phyloP scores from a whole-genome alignment of 2,797 vertebrate species.

The Neoniphon sammara region DNA sequence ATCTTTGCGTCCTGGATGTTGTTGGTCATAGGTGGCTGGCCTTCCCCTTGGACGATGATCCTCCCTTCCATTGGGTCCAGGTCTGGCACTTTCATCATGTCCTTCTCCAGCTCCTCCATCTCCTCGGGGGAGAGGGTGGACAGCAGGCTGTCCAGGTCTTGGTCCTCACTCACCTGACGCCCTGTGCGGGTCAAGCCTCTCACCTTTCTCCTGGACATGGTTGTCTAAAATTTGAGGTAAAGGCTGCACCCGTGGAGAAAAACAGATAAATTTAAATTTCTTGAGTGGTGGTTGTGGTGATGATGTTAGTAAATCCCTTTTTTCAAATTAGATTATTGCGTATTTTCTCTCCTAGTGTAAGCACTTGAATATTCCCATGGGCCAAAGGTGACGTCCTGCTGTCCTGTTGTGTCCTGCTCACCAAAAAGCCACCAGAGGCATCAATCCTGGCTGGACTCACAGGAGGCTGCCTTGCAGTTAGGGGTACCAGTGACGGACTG shows the following conservation, averaged over 20 bases:
- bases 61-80: constrained; percentile 82
- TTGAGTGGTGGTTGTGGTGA: constrained; percentile 4
- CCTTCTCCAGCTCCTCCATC: constrained; percentile 94
- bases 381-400: constrained; percentile 54
- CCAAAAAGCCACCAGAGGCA: constrained; percentile 65
- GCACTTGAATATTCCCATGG: constrained; percentile 42
- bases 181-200: constrained; percentile 89
- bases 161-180: constrained; percentile 97
- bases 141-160: constrained; percentile 94
- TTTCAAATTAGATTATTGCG: constrained; percentile 8
- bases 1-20: constrained; percentile 54
- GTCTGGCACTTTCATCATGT: constrained; percentile 89
- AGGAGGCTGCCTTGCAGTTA: constrained; percentile 50
- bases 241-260: constrained; percentile 4
- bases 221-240: constrained; percentile 14
- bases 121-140: constrained; percentile 96
- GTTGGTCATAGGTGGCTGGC: constrained; percentile 62
- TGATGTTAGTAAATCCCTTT: constrained; percentile 34
- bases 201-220: constrained; percentile 89
- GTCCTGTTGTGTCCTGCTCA: constrained; percentile 60
- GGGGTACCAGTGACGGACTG: constrained; percentile 77
- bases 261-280: neutral
- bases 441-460: constrained; percentile 67
- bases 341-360: constrained; percentile 28
- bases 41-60: constrained; percentile 66